Evolutionary conservation across 2,113 vertebrate genomes (phyloP), one percentile per base, ranked within the genome.

Genomic region (Corythornis vintsioides): DNA sequence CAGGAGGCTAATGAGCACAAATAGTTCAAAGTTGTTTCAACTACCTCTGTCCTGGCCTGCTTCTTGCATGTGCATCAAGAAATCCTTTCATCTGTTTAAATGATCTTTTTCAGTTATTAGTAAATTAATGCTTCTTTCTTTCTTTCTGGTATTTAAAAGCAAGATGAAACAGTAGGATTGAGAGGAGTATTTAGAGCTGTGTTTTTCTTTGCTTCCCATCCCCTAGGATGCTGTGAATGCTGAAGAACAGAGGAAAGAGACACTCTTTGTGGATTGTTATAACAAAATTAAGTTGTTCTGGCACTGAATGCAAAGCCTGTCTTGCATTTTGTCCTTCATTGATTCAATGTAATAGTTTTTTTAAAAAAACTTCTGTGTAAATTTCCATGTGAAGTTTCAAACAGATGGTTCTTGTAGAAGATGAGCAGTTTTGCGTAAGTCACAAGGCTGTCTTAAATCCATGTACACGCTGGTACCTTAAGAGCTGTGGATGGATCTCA

Each of bases 21-120:
- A 72, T 40, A 93, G 82, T 89, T 88, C 75, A 83, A 86, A 89
- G 43, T 40, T 56, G 15, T 78, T 94, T 72, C 59, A 75, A 6
- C 50, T 83, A 79, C 29, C 81, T 67, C 42, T 87, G 28, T 1
- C 63, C 86, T 82, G 73, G 24, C 50, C 77, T 86, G 18, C n/a
- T 86, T 78, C 73, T 94, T 56, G 6, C 43, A 45, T 38, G 11
- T n/a, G 22, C 66, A 66, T 52, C 38, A 76, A 84, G 70, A 94
- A 56, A 80, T 66, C 33, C 15, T 73, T 89, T 82, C 15, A 73
- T 48, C 42, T 42, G 7, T 90, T 86, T 63, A 89, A 88, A 71
- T 67, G 18, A 52, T 43, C 8, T 64, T 88, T 60, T 56, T 45
- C 42, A 67, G 47, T 31, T 57, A 67, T 53, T 75, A 74, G 13